Evolutionary conservation across 2,888 invertebrate genomes (phyloP), one percentile per base, ranked within the genome.

Genomic region (Cyaniris semiargus): DNA sequence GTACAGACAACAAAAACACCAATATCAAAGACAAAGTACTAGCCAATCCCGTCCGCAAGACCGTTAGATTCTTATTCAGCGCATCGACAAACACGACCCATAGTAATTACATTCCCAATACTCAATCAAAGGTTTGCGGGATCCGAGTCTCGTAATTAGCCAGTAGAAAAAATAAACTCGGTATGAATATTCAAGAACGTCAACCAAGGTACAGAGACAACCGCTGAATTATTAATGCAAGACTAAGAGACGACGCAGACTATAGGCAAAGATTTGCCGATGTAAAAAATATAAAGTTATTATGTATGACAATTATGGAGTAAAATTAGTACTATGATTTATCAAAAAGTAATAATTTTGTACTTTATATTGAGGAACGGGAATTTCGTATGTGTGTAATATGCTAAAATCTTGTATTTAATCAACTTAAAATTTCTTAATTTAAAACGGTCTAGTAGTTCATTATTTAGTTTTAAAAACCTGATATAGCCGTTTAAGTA

Each of bases 161-260:
- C 81, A 79, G 76, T 70, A 79, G 81, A 83, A 83, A 83, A 83
- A 85, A 83, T 81, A 83, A 81, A 81, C 81, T 79, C 79, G 80
- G 80, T 82, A 86, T 87, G 87, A 87, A 87, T 87, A 86, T 87
- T 85, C 86, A 86, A 83, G 81, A 78, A 78, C 79, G 81, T 81
- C 80, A 81, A 80, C 79, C 80, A 79, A 80, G 81, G 79, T 78
- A 81, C 79, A 82, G 76, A 79, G 78, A 76, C 76, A 71, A 53
- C 70, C 70, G 76, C 82, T 87, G 88, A 87, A 88, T 89, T 86
- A 86, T 85, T 87, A 84, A 89, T 88, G 83, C 82, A 70, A 77
- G 78, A 60, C 74, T 72, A 76, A 66, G 72, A 66, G 76, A 4
- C 71, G 27, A 13, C 21, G 31, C 56, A 77, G 60, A 72, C 18